Base-by-base conservation (phyloP, 2,888 invertebrate species). In the Eubasilissa splendida region DNA sequence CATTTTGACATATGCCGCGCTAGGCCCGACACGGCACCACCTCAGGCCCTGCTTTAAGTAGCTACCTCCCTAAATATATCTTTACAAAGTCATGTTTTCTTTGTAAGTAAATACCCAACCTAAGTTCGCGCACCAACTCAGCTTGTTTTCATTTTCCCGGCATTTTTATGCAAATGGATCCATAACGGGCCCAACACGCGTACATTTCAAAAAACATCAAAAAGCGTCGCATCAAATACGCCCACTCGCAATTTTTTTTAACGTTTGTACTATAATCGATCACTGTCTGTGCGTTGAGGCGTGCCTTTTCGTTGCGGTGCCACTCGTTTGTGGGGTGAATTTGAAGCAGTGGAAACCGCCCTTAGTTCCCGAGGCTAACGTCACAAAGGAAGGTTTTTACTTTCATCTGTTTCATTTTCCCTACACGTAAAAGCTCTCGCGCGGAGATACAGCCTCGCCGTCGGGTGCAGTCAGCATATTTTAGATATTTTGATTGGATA, bases 381-480 rank as follows among this genome's bases (percentile, higher is more conserved):
- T 80, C 80, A 80, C 80, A 82, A 82, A 82, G 80, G 80, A 80
- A 80, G 71, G 79, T 82, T 82, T 82, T 80, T 77, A 71, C 80
- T 80, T 63, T 73, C 71, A 76, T 76, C 80, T 76, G 80, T 77
- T 82, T 79, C 82, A 70, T 82, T 82, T 82, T 82, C 79, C 74
- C 77, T 63, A 76, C 80, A 82, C 82, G 82, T 82, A 79, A 82
- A 82, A 79, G 76, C 82, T 82, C 82, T 79, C 79, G 70, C 81
- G 56, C 68, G n/a, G 31, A 52, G 70, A 59, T 59, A 59, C 58
- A 59, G 74, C 59, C 22, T 33, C 31, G 31, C 22, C 71, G 10
- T 14, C 33, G 68, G 50, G 12, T 52, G 50, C 12, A 14, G 68
- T 50, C 42, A 68, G 7, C 52, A 68, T 68, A 12, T n/a, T 68